Evolutionary conservation across 2,113 vertebrate species (phyloP).

Genomic region (Heterotis niloticus): DNA sequence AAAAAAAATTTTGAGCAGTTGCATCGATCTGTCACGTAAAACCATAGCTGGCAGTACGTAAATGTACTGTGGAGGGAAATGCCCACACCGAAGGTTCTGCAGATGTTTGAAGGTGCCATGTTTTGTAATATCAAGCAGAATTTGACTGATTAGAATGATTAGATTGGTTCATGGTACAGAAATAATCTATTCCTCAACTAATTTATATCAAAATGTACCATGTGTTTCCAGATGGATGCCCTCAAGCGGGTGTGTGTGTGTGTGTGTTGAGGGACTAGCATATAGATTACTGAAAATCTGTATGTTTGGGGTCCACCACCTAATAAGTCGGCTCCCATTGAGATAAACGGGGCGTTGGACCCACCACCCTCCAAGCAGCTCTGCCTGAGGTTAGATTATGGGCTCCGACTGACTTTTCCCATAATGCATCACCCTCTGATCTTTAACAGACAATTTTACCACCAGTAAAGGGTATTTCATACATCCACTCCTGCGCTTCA

Average conservation of each 20-base stretch:
- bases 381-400: slow-evolving; percentile 59
- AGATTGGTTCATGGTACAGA: background rate
- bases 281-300: background rate
- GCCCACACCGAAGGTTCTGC: background rate
- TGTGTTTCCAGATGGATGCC: background rate
- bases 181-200: background rate
- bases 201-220: background rate
- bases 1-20: background rate
- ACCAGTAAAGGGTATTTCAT: too few species aligned
- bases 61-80: background rate
- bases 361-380: slow-evolving; percentile 45
- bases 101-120: background rate
- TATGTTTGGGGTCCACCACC: background rate
- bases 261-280: background rate
- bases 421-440: slow-evolving; percentile 55
- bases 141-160: background rate
- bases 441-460: background rate
- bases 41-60: background rate
- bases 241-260: background rate
- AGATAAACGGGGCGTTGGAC: slow-evolving; percentile 53
- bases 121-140: background rate
- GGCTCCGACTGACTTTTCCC: slow-evolving; percentile 40
- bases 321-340: slow-evolving; percentile 53
- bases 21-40: background rate
- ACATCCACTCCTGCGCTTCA: too few species aligned